Evolutionary conservation across 2,888 invertebrate genomes (phyloP).

Genomic region (Neoscelio sp.): DNA sequence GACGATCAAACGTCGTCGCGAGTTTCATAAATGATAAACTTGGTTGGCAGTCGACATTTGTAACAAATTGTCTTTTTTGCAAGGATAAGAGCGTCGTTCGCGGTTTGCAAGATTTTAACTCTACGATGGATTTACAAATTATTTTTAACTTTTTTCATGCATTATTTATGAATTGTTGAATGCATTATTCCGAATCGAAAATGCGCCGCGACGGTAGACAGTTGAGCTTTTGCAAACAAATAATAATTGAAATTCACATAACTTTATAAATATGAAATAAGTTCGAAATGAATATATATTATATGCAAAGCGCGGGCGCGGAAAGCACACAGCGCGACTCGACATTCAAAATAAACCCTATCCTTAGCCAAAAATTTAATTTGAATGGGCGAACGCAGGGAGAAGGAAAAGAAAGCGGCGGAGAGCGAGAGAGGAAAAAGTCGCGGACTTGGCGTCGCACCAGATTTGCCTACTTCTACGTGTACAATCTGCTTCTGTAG

Average conservation of each 20-base stretch:
- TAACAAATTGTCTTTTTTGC: too few relatives aligned
- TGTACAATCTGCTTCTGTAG: neutral
- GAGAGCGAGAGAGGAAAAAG: too few relatives aligned
- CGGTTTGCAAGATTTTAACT: too few relatives aligned
- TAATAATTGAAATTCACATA: neutral
- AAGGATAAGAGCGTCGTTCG: too few relatives aligned
- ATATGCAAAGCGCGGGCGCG: too few relatives aligned
- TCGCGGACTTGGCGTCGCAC: conserved; percentile 1
- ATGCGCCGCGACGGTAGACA: neutral
- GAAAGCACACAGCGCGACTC: too few relatives aligned
- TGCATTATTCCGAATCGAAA: neutral
- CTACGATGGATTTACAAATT: too few relatives aligned
- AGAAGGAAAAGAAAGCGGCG: neutral
- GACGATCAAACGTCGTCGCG: too few relatives aligned
- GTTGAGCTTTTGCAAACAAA: neutral
- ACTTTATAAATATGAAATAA: conserved; percentile 1
- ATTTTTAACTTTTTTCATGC: neutral
- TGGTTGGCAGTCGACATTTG: too few relatives aligned
- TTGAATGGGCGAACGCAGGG: conserved; percentile 3
- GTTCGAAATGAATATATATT: neutral
- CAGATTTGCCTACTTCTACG: neutral
- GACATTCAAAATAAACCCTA: conserved; percentile 5
- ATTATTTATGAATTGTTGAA: conserved; percentile 1
- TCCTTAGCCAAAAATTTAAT: conserved; percentile 6
- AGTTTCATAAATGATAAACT: too few relatives aligned